Evolutionary conservation across 2,113 vertebrate genomes (phyloP).

Genomic region (Pelmatolapia mariae): DNA sequence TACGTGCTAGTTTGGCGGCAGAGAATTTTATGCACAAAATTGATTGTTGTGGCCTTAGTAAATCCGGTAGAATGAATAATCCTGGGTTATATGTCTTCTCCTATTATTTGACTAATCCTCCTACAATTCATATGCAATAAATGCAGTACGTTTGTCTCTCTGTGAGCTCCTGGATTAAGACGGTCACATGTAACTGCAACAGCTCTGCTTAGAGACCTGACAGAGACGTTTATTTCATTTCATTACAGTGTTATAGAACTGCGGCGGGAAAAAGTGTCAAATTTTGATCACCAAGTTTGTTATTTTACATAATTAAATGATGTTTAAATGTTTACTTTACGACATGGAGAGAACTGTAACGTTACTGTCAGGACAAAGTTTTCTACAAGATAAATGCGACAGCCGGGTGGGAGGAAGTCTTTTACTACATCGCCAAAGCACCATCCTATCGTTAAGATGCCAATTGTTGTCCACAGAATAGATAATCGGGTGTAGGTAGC

Average conservation of each 20-base stretch:
- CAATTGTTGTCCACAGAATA: not conserved
- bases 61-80: not conserved
- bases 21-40: not conserved
- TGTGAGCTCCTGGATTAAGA: not conserved
- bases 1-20: not conserved
- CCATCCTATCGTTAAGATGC: not conserved
- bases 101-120: not conserved
- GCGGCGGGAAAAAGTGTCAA: fast-evolving
- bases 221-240: not conserved
- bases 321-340: not conserved
- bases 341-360: not conserved
- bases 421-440: not conserved
- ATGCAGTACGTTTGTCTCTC: not conserved
- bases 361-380: not conserved
- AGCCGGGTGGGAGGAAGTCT: not conserved
- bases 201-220: not conserved
- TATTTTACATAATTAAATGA: not conserved
- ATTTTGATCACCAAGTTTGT: not conserved
- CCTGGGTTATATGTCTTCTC: not conserved
- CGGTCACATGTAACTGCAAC: not conserved
- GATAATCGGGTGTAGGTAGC: not conserved
- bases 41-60: not conserved
- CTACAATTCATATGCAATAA: not conserved
- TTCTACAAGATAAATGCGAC: not conserved
- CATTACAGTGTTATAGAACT: fast-evolving